phyloP scores from a whole-genome alignment of 2,888 invertebrate genomes.

The Fragum sueziense region DNA sequence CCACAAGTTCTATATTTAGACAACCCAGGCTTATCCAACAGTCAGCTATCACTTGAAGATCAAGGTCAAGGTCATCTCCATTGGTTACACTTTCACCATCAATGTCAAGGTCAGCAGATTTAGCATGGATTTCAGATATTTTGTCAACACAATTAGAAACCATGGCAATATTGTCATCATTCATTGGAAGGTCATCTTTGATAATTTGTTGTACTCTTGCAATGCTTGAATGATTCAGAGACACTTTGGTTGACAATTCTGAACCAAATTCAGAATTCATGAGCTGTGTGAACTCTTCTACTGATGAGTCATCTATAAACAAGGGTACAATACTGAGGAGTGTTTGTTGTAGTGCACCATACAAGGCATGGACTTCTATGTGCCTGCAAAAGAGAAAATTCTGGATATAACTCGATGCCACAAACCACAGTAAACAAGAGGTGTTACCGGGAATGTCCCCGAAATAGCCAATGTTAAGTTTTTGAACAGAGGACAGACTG shows the following conservation, averaged over 20 bases:
- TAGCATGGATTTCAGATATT: neutral
- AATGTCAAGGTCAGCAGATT: neutral
- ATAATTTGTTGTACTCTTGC: neutral
- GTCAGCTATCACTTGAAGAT: constrained; percentile 39
- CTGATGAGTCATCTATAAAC: neutral
- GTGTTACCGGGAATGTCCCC: too few species aligned
- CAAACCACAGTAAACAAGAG: too few species aligned
- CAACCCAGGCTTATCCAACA: constrained; percentile 71
- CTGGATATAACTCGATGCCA: too few species aligned
- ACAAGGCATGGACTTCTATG: neutral
- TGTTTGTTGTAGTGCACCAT: constrained; percentile 11
- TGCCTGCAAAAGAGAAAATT: constrained; percentile 14
- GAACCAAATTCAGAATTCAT: neutral
- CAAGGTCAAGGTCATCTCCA: neutral
- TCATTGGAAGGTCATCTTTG: neutral
- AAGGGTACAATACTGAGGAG: neutral
- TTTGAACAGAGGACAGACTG: too few species aligned
- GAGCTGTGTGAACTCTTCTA: neutral
- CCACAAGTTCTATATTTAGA: constrained; percentile 68
- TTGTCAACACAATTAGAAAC: constrained; percentile 4
- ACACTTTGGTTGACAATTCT: neutral
- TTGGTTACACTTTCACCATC: neutral
- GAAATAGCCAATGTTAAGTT: too few species aligned
- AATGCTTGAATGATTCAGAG: neutral
- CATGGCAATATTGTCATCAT: neutral